These are phyloP conservation scores for Thinocorus orbignyianus DNA, from an alignment of 2,113 vertebrate species.

Conservation along the genomic window DNA sequence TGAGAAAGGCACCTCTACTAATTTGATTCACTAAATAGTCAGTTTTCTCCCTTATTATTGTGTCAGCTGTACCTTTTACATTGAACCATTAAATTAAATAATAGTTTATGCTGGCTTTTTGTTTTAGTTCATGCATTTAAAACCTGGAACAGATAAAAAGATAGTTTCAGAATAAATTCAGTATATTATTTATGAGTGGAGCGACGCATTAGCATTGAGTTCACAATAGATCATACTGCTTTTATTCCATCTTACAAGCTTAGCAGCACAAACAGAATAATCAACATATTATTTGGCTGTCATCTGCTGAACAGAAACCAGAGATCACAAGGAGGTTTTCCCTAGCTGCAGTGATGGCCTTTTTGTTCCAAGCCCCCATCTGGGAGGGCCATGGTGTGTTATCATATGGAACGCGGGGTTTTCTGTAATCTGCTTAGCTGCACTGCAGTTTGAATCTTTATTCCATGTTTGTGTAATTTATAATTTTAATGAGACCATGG, in stretches of 20 bases:
- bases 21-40: constrained; percentile 28
- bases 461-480: constrained; percentile 99
- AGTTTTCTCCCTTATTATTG: constrained; percentile 52
- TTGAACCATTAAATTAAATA: constrained; percentile 72
- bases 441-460: constrained; percentile 91
- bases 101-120: constrained; percentile 70
- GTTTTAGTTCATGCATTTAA: constrained; percentile 78
- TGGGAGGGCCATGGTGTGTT: constrained; percentile 93
- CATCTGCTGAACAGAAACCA: constrained; percentile 93
- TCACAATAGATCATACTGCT: constrained; percentile 82
- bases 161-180: constrained; percentile 71
- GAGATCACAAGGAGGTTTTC: constrained; percentile 93
- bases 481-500: constrained; percentile 93
- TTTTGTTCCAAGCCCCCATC: constrained; percentile 93
- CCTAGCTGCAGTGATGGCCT: constrained; percentile 81
- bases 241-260: constrained; percentile 85
- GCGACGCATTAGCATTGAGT: constrained; percentile 80
- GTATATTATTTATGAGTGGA: constrained; percentile 78
- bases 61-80: constrained; percentile 75
- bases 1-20: constrained; percentile 29
- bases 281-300: constrained; percentile 90
- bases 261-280: constrained; percentile 92
- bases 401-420: constrained; percentile 95
- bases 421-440: constrained; percentile 98
- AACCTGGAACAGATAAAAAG: constrained; percentile 74